These are phyloP conservation scores for Noctua fimbriata DNA, from an alignment of 2,888 invertebrate species.

Conservation along the genomic window DNA sequence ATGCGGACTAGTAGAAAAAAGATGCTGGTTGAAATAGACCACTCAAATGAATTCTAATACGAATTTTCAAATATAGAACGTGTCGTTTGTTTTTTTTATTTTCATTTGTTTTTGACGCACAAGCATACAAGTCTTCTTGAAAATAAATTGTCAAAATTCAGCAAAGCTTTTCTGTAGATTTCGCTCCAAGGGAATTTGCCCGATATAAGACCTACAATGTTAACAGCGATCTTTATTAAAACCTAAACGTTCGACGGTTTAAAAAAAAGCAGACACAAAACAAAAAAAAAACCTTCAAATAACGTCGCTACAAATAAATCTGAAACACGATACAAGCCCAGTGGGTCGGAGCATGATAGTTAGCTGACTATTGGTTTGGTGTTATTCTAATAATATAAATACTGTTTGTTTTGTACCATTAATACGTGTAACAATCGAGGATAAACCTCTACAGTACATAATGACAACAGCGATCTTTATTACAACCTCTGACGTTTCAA, in stretches of 20 bases:
- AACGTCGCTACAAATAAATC: conserved; percentile 49
- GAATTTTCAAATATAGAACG: not conserved
- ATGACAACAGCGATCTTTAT: too few relatives aligned
- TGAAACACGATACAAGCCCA: conserved; percentile 70
- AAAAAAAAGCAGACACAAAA: not conserved
- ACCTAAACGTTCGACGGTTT: not conserved
- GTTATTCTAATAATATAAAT: not conserved
- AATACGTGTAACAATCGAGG: not conserved
- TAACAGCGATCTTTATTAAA: not conserved
- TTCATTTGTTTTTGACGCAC: not conserved
- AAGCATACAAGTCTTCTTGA: not conserved
- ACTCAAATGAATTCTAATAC: not conserved
- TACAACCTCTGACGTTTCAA: too few relatives aligned
- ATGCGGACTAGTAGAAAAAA: not conserved
- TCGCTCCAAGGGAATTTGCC: not conserved
- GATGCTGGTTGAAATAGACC: not conserved
- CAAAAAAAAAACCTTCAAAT: conserved; percentile 29
- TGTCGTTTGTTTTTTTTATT: not conserved
- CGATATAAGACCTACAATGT: not conserved
- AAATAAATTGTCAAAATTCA: not conserved
- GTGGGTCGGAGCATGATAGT: conserved; percentile 74
- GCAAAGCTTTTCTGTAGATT: not conserved
- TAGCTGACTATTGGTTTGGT: conserved; percentile 71
- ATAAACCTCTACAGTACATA: not conserved
- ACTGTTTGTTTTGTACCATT: not conserved